Percentiles rank a stretch among this genome's conserved stretches.
Conservation (phyloP, 2,113 vertebrate genomes). For the Pipa parva region DNA sequence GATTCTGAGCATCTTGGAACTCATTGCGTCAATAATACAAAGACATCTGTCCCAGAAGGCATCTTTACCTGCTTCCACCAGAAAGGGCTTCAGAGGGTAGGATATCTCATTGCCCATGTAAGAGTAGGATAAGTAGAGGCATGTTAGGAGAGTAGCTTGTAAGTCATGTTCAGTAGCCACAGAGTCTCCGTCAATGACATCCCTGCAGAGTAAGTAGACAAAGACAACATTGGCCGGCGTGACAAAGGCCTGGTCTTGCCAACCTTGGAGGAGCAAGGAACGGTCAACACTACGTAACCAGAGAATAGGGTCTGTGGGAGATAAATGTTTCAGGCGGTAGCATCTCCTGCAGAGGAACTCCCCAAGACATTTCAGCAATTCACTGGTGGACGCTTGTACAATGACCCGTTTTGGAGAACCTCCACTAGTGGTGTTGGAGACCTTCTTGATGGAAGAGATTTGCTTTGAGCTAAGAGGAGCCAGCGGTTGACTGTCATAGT, state of each 20-base stretch:
- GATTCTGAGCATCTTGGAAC: constrained; percentile 74
- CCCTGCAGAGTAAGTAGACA: constrained; percentile 75
- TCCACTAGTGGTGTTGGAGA: constrained; percentile 29
- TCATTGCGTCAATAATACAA: constrained; percentile 68
- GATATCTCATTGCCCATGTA: constrained; percentile 85
- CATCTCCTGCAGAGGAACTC: constrained; percentile 74
- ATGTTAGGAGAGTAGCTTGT: constrained; percentile 73
- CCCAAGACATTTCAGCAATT: constrained; percentile 73
- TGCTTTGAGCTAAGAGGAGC: constrained; percentile 50
- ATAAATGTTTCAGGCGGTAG: constrained; percentile 69
- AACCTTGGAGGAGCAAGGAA: constrained; percentile 73
- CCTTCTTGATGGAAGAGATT: constrained; percentile 62
- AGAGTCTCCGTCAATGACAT: constrained; percentile 68
- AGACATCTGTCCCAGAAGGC: constrained; percentile 79
- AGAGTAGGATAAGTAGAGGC: constrained; percentile 78
- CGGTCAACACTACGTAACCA: constrained; percentile 76
- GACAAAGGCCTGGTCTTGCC: constrained; percentile 81
- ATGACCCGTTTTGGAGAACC: constrained; percentile 69
- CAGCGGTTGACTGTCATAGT: constrained; percentile 62
- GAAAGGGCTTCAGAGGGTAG: constrained; percentile 77
- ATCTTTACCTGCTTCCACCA: constrained; percentile 72
- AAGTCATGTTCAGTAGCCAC: constrained; percentile 71
- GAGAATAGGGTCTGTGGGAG: constrained; percentile 65
- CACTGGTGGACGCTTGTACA: constrained; percentile 77
- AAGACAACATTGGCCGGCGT: constrained; percentile 78